Evolutionary conservation across 2,113 vertebrate species (phyloP).

Genomic region (Excalfactoria chinensis): DNA sequence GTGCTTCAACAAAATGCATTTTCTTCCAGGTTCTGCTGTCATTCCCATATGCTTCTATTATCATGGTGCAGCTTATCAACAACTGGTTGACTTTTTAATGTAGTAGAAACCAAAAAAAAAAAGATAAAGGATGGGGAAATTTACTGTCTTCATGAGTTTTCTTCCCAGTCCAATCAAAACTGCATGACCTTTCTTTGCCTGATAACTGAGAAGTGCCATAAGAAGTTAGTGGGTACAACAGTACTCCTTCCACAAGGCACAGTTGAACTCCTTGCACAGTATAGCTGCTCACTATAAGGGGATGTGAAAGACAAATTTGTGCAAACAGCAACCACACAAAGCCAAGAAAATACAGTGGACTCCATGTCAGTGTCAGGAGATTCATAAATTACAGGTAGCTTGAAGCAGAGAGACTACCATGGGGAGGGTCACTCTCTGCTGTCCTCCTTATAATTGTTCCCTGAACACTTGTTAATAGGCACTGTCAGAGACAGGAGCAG

Average conservation of each 20-base stretch:
- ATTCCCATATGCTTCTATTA: not conserved
- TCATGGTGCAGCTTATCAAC: not conserved
- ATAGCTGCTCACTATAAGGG: not conserved
- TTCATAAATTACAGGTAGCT: slow-evolving; percentile 1
- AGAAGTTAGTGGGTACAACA: not conserved
- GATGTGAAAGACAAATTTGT: not conserved
- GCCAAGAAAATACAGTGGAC: not conserved
- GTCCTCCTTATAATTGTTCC: not conserved
- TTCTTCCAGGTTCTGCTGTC: not conserved
- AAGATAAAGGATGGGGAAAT: accelerated
- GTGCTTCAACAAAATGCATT: not conserved
- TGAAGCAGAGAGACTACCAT: not conserved
- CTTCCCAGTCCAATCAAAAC: not conserved
- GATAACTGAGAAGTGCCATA: not conserved
- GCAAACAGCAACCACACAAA: not conserved
- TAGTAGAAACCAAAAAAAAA: accelerated
- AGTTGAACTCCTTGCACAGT: accelerated
- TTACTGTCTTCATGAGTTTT: not conserved
- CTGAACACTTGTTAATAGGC: slow-evolving; percentile 4
- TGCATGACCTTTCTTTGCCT: not conserved
- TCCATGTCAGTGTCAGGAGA: not conserved
- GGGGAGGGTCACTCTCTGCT: not conserved
- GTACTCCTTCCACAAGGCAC: accelerated
- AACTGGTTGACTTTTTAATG: not conserved
- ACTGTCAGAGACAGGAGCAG: slow-evolving; percentile 29